Percentiles rank a stretch among this genome's conserved stretches.
These are phyloP conservation scores for Nemopilema nomurai DNA, from an alignment of 30 jellyfish, hydroid and myxozoan genomes.

Conservation along the genomic window DNA sequence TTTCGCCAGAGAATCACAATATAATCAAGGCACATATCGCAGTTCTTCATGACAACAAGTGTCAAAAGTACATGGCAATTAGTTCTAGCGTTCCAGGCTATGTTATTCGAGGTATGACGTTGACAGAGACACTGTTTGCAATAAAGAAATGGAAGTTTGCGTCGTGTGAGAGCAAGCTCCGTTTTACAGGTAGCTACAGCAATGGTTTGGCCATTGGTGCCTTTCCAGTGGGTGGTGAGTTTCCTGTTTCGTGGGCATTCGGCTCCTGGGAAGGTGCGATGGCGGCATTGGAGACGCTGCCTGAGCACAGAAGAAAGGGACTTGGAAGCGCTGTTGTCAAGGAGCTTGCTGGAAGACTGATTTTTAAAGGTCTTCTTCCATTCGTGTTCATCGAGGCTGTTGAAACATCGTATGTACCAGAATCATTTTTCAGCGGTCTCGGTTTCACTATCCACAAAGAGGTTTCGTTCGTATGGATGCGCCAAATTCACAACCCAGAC, in stretches of 20 bases:
- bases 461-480: conserved; percentile 3
- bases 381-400: conserved; percentile 48
- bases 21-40: conserved; percentile 30
- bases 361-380: conserved; percentile 37
- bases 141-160: conserved; percentile 55
- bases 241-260: conserved; percentile 67
- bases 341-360: conserved; percentile 6
- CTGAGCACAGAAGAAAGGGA: conserved; percentile 55
- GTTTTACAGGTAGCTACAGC: conserved; percentile 49
- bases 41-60: conserved; percentile 16
- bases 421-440: conserved; percentile 35
- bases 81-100: conserved; percentile 11
- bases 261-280: conserved; percentile 71
- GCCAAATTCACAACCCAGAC: neutral
- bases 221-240: conserved; percentile 18
- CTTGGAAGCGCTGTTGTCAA: conserved; percentile 53
- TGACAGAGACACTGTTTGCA: conserved; percentile 41
- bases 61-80: neutral
- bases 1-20: neutral
- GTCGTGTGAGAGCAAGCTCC: conserved; percentile 4
- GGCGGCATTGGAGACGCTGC: conserved; percentile 53
- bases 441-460: conserved; percentile 36
- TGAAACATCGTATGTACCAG: conserved; percentile 40
- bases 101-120: conserved; percentile 49
- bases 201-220: conserved; percentile 60